Evolutionary conservation across 1,140 invertebrate genomes (phyloP).

Genomic region (Bicyclus anynana): DNA sequence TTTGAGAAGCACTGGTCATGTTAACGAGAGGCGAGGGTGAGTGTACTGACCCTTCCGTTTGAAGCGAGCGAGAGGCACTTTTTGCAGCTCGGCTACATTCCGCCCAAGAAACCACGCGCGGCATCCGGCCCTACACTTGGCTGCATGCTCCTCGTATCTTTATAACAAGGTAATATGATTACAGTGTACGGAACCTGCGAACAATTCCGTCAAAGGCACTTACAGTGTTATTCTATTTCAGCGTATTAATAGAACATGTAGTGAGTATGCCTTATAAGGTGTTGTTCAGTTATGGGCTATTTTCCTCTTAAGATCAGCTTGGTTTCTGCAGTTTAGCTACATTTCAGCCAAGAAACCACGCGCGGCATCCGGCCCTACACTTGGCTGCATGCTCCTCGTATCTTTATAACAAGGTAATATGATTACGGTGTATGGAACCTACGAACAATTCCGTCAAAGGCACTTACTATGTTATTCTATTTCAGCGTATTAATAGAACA

Average conservation of each 20-base stretch:
- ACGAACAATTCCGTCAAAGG: background rate
- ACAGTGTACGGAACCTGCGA: background rate
- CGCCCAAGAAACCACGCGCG: slow-evolving; percentile 45
- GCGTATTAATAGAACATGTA: no score
- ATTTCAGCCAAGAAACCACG: slow-evolving; percentile 54
- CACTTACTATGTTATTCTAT: background rate
- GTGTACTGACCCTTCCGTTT: slow-evolving; percentile 58
- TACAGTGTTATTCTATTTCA: background rate
- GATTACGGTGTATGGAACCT: slow-evolving; percentile 3
- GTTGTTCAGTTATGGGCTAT: no score
- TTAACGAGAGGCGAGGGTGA: slow-evolving; percentile 45
- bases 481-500: background rate
- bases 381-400: slow-evolving; percentile 25
- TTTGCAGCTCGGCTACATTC: slow-evolving; percentile 62
- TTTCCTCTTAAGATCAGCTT: no score
- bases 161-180: slow-evolving; percentile 10
- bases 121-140: slow-evolving; percentile 33
- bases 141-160: slow-evolving; percentile 25
- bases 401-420: slow-evolving; percentile 9
- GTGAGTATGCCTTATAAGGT: background rate
- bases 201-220: slow-evolving; percentile 1
- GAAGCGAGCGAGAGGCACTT: slow-evolving; percentile 52
- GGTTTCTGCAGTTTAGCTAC: slow-evolving; percentile 60
- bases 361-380: slow-evolving; percentile 36
- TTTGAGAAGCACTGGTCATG: slow-evolving; percentile 37